Evolutionary conservation across 2,797 vertebrate genomes (phyloP).

Genomic region (Heteromormyrus szaboi): DNA sequence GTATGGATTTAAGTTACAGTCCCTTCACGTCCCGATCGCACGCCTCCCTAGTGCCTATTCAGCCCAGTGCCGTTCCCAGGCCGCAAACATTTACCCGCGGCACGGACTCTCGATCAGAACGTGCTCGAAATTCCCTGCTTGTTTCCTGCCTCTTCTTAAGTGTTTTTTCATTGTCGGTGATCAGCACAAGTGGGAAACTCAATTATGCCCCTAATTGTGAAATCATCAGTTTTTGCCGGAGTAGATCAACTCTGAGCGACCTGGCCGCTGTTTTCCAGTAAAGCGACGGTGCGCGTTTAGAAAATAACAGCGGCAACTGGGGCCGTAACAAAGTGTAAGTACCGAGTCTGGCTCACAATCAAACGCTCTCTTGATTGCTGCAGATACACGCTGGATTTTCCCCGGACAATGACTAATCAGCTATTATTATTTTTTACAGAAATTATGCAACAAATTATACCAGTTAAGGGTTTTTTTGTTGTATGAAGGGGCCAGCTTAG

Average conservation of each 20-base stretch:
- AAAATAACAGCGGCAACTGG: not conserved
- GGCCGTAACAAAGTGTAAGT: conserved; percentile 10
- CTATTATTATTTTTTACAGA: not conserved
- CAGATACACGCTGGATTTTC: not conserved
- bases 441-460: not conserved
- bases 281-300: conserved; percentile 2
- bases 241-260: not conserved
- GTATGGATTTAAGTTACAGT: not conserved
- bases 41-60: not conserved
- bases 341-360: not conserved
- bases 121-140: not conserved
- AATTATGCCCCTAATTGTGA: conserved; percentile 19
- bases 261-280: not conserved
- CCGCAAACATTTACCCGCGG: not conserved
- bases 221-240: conserved; percentile 8
- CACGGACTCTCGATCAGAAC: not conserved
- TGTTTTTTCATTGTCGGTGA: conserved; percentile 14
- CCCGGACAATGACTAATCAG: not conserved
- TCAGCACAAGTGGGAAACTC: conserved; percentile 3
- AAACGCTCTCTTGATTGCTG: not conserved
- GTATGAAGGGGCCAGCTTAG: not conserved
- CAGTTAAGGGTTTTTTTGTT: not conserved
- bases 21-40: not conserved
- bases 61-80: not conserved
- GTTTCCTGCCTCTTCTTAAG: not conserved